Evolutionary conservation across 2,113 vertebrate genomes (phyloP).

Genomic region (Apteryx owenii): DNA sequence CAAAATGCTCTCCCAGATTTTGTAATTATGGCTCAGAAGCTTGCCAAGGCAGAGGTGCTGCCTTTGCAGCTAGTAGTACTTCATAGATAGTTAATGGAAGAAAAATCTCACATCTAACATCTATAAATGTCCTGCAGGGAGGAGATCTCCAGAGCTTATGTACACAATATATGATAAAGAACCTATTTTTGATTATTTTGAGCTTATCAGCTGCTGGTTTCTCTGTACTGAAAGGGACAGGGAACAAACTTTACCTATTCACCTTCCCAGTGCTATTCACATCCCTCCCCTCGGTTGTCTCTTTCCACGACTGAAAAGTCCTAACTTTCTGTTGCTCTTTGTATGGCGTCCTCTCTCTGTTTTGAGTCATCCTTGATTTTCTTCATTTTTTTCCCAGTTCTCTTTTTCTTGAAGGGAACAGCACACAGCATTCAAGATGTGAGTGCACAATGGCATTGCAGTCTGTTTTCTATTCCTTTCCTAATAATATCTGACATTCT

Average conservation of each 20-base stretch:
- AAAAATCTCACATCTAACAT: not conserved
- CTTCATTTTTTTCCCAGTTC: not conserved
- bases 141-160: not conserved
- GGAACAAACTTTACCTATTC: not conserved
- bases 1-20: not conserved
- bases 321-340: not conserved
- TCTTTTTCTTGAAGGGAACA: not conserved
- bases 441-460: not conserved
- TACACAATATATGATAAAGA: not conserved
- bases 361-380: not conserved
- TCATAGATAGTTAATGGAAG: not conserved
- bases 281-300: accelerated
- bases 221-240: not conserved
- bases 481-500: not conserved
- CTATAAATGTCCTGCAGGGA: not conserved
- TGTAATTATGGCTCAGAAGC: not conserved
- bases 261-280: not conserved
- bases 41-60: not conserved
- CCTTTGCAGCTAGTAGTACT: not conserved
- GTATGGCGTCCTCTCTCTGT: not conserved
- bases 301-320: not conserved
- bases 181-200: not conserved
- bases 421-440: not conserved
- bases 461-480: not conserved
- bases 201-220: not conserved